Evolutionary conservation across 2,797 vertebrate genomes (phyloP).

Genomic region (Falco naumanni): DNA sequence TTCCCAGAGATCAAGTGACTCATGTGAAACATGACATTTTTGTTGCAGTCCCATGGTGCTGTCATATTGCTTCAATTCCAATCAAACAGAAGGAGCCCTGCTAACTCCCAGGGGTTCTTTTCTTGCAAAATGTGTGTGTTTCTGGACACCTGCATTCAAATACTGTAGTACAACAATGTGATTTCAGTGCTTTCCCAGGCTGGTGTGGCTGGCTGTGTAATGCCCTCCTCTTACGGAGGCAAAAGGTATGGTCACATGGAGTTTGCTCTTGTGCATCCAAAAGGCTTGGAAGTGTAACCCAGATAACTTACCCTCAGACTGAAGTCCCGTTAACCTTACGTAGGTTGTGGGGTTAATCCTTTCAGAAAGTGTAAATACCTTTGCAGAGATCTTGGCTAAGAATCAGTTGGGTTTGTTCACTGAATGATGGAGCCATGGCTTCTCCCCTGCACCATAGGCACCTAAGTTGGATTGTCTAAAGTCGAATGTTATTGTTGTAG

Average conservation of each 20-base stretch:
- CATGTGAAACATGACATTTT: background rate
- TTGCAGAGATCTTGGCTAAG: background rate
- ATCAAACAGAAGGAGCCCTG: background rate
- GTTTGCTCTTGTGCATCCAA: background rate
- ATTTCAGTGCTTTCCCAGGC: background rate
- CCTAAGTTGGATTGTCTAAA: background rate
- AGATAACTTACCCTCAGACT: background rate
- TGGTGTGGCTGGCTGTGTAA: background rate
- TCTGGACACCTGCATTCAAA: background rate
- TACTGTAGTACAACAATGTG: background rate
- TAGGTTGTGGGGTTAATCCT: background rate
- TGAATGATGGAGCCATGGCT: background rate
- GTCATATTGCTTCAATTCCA: background rate
- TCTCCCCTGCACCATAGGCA: background rate
- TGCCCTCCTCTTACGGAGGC: background rate
- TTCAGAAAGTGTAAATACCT: background rate
- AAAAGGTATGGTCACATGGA: background rate
- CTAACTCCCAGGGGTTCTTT: background rate
- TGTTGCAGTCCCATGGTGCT: background rate
- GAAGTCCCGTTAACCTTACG: background rate
- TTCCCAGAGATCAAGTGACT: background rate
- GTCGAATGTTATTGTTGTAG: background rate
- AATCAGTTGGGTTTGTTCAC: background rate
- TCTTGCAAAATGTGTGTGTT: fast-evolving
- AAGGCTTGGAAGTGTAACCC: background rate